These are phyloP conservation scores for Megathymus violae DNA, from an alignment of 1,140 invertebrate genomes.

Conservation along the genomic window DNA sequence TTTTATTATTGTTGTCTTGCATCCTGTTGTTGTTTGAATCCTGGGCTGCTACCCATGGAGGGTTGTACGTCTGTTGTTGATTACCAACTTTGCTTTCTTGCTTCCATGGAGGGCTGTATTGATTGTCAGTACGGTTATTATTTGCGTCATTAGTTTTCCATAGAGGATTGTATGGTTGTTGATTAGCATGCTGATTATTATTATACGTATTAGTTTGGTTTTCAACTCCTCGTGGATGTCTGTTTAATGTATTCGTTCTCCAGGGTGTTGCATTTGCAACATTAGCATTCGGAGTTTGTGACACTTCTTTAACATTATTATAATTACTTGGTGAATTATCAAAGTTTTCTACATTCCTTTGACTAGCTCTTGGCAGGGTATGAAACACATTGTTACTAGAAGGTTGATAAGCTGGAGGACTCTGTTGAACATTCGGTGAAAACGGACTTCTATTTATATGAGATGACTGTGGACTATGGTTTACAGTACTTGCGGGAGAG, in stretches of 20 bases:
- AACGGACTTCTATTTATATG: constrained; percentile 64
- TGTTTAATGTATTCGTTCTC: constrained; percentile 72
- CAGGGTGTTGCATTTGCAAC: constrained; percentile 66
- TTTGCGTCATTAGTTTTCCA: constrained; percentile 66
- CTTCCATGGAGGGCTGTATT: constrained; percentile 57
- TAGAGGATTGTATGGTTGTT: constrained; percentile 60
- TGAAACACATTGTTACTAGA: constrained; percentile 63
- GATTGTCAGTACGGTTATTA: constrained; percentile 57
- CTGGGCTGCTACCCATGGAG: constrained; percentile 61
- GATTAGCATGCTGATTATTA: constrained; percentile 51
- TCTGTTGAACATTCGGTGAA: constrained; percentile 57
- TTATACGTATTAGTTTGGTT: constrained; percentile 51
- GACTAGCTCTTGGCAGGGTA: constrained; percentile 65
- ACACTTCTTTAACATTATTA: constrained; percentile 55
- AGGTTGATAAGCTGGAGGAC: constrained; percentile 53
- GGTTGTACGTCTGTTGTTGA: constrained; percentile 59
- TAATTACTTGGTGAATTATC: constrained; percentile 53
- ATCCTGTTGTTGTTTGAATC: constrained; percentile 60
- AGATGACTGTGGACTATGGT: constrained; percentile 60
- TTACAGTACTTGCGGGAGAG: constrained; percentile 55
- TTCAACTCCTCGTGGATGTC: constrained; percentile 56
- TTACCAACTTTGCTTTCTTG: constrained; percentile 51
- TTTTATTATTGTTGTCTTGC: constrained; percentile 50
- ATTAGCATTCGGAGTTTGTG: constrained; percentile 49
- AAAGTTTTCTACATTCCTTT: constrained; percentile 58